Evolutionary conservation across 2,888 invertebrate genomes (phyloP).

Genomic region (Monopis laevigella): DNA sequence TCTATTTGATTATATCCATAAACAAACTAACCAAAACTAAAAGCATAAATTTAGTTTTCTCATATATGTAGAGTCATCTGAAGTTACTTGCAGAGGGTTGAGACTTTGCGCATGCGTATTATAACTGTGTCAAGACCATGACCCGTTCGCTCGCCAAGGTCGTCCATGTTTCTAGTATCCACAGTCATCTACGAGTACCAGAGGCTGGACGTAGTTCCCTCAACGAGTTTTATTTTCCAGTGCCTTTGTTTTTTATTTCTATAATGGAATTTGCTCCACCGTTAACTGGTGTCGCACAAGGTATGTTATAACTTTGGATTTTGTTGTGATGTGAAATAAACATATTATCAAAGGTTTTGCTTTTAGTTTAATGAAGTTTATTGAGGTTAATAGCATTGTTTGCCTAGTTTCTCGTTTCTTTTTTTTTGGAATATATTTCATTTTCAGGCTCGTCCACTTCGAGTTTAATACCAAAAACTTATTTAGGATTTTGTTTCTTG

Average conservation of each 20-base stretch:
- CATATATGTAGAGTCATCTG: background rate
- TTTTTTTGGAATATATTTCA: too few species aligned
- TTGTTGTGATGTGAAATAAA: too few species aligned
- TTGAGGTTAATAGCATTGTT: too few species aligned
- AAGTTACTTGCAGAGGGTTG: background rate
- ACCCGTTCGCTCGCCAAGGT: conserved; percentile 41
- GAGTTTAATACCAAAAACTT: too few species aligned
- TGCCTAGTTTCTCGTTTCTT: too few species aligned
- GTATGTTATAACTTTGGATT: conserved; percentile 26
- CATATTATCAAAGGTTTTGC: too few species aligned
- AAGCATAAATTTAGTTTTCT: too few species aligned
- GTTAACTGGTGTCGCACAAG: conserved; percentile 30
- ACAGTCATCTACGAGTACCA: conserved; percentile 22
- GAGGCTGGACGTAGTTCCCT: background rate
- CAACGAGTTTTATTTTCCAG: background rate
- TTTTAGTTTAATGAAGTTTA: too few species aligned
- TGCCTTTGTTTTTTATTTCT: conserved; percentile 8
- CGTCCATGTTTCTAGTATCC: conserved; percentile 37
- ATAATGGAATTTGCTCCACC: conserved; percentile 40
- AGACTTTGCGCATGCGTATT: conserved; percentile 5
- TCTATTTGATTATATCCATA: too few species aligned
- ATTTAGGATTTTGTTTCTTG: too few species aligned
- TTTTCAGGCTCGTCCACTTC: too few species aligned
- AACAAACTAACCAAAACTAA: too few species aligned
- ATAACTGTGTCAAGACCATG: conserved; percentile 53